Percentiles rank a stretch among this genome's conserved stretches.
These are phyloP conservation scores for Tringa solitaria DNA, from an alignment of 2,113 vertebrate species.

Conservation along the genomic window DNA sequence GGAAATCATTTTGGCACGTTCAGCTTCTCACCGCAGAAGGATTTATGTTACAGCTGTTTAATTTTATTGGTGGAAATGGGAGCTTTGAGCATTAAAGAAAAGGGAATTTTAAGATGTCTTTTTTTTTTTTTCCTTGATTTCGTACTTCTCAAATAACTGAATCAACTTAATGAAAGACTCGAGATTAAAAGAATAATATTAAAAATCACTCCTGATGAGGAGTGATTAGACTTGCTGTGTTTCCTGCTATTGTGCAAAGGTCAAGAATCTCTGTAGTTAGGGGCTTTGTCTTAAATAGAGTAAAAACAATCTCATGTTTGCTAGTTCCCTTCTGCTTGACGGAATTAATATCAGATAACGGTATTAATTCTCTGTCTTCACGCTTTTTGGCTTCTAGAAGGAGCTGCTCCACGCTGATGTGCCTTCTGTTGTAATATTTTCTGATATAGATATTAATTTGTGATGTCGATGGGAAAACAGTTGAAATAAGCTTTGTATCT, in stretches of 20 bases:
- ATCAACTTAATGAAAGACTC: background rate
- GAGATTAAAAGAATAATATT: background rate
- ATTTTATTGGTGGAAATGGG: background rate
- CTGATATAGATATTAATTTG: background rate
- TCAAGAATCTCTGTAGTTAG: background rate
- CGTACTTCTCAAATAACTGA: background rate
- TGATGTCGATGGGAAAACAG: background rate
- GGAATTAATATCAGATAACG: background rate
- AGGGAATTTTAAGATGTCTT: background rate
- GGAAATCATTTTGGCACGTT: background rate
- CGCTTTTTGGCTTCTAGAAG: background rate
- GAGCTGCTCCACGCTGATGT: rapidly evolving
- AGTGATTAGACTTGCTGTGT: background rate
- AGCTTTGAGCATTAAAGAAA: background rate
- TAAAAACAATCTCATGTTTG: background rate
- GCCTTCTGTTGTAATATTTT: background rate
- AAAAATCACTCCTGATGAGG: background rate
- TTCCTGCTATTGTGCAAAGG: background rate
- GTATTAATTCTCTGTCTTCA: background rate
- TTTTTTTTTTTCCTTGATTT: background rate
- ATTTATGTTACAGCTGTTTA: background rate
- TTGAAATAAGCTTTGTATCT: background rate
- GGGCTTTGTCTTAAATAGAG: background rate
- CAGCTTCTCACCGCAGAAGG: background rate
- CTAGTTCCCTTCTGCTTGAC: background rate